Evolutionary conservation across 2,888 invertebrate genomes (phyloP).

Genomic region (Athalia rosae): DNA sequence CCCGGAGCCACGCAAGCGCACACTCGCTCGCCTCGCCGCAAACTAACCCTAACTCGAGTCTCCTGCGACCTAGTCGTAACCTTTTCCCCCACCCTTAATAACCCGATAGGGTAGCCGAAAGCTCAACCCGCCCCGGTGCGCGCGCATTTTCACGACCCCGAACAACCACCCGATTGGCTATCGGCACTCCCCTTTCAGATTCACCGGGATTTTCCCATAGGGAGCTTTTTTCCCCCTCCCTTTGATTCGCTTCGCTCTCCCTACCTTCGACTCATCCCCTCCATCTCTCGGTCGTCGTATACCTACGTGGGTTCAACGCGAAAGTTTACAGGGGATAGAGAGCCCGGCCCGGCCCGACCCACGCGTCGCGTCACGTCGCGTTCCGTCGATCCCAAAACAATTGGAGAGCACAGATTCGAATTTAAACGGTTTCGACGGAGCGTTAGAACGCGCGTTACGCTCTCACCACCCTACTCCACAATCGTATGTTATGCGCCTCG

Average conservation of each 20-base stretch:
- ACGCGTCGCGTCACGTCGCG: conserved; percentile 9
- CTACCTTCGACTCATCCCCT: neutral
- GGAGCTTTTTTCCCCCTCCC: neutral
- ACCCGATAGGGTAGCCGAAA: conserved; percentile 6
- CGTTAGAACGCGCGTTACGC: conserved; percentile 18
- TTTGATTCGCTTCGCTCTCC: neutral
- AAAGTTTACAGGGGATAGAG: too few species aligned
- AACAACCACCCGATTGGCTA: neutral
- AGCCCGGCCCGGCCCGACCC: conserved; percentile 1
- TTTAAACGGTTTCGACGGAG: conserved; percentile 46
- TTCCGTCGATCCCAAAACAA: conserved; percentile 29
- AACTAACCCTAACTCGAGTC: conserved; percentile 61
- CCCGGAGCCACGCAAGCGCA: conserved; percentile 65
- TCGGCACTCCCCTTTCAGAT: neutral
- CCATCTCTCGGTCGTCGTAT: too few species aligned
- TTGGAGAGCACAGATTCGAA: conserved; percentile 49
- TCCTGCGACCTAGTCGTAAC: conserved; percentile 44
- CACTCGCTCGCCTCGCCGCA: conserved; percentile 65
- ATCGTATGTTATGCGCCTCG: neutral
- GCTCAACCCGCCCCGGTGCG: conserved; percentile 46
- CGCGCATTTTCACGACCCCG: conserved; percentile 13
- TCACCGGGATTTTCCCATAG: neutral
- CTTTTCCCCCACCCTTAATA: conserved; percentile 7
- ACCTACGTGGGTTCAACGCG: neutral
- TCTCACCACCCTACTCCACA: neutral